Evolutionary conservation across 2,888 invertebrate species (phyloP).

Genomic region (Apocheima hispidaria): DNA sequence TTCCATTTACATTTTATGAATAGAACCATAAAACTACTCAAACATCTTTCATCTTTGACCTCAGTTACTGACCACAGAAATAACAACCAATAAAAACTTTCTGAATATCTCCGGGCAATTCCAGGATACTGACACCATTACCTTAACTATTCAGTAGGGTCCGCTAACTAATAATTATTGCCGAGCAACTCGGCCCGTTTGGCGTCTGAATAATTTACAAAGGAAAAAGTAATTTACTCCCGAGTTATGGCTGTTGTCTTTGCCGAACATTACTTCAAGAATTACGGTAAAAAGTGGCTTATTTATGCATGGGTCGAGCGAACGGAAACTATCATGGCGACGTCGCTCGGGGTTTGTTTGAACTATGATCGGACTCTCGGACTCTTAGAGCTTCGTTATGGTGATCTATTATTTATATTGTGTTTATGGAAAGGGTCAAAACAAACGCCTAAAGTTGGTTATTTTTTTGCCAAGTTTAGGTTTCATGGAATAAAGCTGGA

Average conservation of each 20-base stretch:
- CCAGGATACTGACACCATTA: conserved; percentile 29
- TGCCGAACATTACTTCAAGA: conserved; percentile 43
- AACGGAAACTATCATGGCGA: conserved; percentile 10
- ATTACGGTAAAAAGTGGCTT: conserved; percentile 49
- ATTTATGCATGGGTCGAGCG: conserved; percentile 50
- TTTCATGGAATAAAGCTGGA: too few relatives aligned
- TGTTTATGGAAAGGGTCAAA: too few relatives aligned
- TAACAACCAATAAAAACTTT: conserved; percentile 11
- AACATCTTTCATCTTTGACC: background rate
- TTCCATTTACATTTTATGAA: too few relatives aligned
- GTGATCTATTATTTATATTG: too few relatives aligned
- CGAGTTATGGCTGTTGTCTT: conserved; percentile 51
- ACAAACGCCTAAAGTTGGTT: too few relatives aligned
- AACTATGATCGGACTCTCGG: conserved; percentile 2
- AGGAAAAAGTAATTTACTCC: conserved; percentile 52
- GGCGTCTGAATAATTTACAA: conserved; percentile 58
- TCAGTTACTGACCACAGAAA: conserved; percentile 1
- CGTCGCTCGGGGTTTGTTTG: background rate
- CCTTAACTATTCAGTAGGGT: conserved; percentile 43
- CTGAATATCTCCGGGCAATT: conserved; percentile 24
- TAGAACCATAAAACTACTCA: background rate
- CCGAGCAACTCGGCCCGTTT: conserved; percentile 48
- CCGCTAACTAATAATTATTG: conserved; percentile 51
- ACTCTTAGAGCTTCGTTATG: too few relatives aligned
- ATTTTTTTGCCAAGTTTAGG: too few relatives aligned